These are phyloP conservation scores for Danaus melanippus DNA, from an alignment of 1,140 invertebrate genomes.

Conservation along the genomic window DNA sequence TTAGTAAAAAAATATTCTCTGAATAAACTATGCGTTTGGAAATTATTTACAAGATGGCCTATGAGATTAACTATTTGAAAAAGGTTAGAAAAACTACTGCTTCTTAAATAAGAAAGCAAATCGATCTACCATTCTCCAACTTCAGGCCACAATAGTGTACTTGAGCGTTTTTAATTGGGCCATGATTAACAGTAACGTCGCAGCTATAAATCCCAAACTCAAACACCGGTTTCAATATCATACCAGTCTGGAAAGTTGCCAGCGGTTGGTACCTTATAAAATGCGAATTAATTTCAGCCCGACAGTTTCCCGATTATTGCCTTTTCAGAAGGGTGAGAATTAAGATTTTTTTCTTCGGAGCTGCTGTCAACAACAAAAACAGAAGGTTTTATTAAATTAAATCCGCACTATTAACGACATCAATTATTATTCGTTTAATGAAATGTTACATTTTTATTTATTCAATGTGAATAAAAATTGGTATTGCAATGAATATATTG, in stretches of 20 bases:
- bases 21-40: no score
- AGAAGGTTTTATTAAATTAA: constrained; percentile 44
- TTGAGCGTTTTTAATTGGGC: constrained; percentile 6
- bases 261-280: constrained; percentile 34
- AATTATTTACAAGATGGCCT: no score
- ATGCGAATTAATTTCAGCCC: constrained; percentile 46
- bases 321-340: constrained; percentile 38
- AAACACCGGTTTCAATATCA: constrained; percentile 27
- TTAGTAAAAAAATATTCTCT: no score
- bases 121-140: no score
- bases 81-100: no score
- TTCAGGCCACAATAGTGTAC: no score
- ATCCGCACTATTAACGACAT: constrained; percentile 37
- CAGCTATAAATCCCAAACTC: constrained; percentile 27
- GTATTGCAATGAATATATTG: no score
- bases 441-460: neutral
- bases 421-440: neutral
- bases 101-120: no score
- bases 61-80: no score
- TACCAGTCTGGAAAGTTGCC: constrained; percentile 37
- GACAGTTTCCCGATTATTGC: constrained; percentile 37
- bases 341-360: constrained; percentile 44
- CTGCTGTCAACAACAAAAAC: constrained; percentile 42
- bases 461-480: neutral
- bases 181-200: constrained; percentile 22